Evolutionary conservation across 2,113 vertebrate genomes (phyloP), one percentile per base, ranked within the genome.

Genomic region (Cromileptes altivelis): DNA sequence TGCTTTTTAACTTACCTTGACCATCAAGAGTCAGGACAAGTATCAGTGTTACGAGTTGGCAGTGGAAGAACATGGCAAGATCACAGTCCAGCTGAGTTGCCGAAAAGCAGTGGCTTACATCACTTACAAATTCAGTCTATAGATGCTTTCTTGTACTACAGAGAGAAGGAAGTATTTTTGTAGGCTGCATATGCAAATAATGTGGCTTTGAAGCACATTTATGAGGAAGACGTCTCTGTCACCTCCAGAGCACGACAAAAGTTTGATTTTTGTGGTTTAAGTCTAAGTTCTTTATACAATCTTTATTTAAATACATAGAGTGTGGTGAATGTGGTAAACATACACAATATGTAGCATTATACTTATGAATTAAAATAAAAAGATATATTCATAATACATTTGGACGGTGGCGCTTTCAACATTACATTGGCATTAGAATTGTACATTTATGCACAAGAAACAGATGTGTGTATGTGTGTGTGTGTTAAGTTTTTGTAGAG

Each of bases 1-100:
- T 2, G 33, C 33, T 37, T 37, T 27, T 15, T 11, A 21, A 42
- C 86, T 89, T 80, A 95, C 94, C 93, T 92, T 85, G 80, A 18
- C 57, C 67, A 47, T 52, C 25, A 19, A 85, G 63, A 27, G 9
- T 55, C 37, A 93, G 73, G 0, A 50, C 60, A 8, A 91, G 60
- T 1, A 90, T 18, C 40, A 90, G 53, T 6, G 55, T 9, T 0
- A 56, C 19, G 23, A 91, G 58, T 13, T 33, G 13, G 8, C 65
- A 72, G 45, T 27, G 19, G 52, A 27, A 4, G 2, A 11, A 60
- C 93, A 94, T 94, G 76, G 23, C 75, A 60, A 67, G 45, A 50
- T 69, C 4, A 27, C 52, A 56, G 25, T 57, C 23, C 11, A 64
- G 71, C 27, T 81, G 23, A 82, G 67, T 42, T 52, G 17, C 52